Evolutionary conservation across 2,888 invertebrate species (phyloP), one percentile per base, ranked within the genome.

Genomic region (Drosophila picticornis): DNA sequence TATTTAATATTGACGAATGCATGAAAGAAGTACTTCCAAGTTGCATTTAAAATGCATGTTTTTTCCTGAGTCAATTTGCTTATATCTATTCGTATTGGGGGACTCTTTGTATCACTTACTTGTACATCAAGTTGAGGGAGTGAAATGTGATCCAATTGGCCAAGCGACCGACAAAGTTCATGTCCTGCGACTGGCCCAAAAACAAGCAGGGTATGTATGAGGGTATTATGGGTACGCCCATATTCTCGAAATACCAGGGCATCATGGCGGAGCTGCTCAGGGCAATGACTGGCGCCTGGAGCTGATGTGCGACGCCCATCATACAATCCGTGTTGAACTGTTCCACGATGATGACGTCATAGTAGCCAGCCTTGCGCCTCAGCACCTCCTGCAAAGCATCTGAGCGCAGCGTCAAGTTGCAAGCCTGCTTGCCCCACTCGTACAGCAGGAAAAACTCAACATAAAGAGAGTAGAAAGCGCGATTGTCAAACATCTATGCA

Each of bases 291-390:
- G 96, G 96, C 0, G 95, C 95, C 51, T 94, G 92, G 19, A 96
- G 94, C 80, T 95, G 94, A 83, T 96, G 94, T 0, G 95, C 95
- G 38, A 97, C 91, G 2, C 95, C 95, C 78, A 96, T 92, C 90
- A 95, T 95, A 90, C 97, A 96, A 86, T 97, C 96, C 57, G 95
- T 94, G 78, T 96, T 96, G 89, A 97, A 97, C 65, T 95, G 95
- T 92, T 97, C 96, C 61, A 95, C 93, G 0, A 97, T 91, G 9
- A 96, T 94, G 0, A 97, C 91, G 91, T 97, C 96, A 32, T 52
- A 87, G 84, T 95, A 96, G 56, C 94, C 94, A 4, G 93, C 92
- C 74, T 94, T 93, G 3, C 83, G 83, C 27, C 90, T 92, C 7
- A 94, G 68, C 31, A 94, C 91, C 69, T 92, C 81, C 19, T 92